Conservation (phyloP, 2,113 vertebrate genomes). For the Hypomesus transpacificus region DNA sequence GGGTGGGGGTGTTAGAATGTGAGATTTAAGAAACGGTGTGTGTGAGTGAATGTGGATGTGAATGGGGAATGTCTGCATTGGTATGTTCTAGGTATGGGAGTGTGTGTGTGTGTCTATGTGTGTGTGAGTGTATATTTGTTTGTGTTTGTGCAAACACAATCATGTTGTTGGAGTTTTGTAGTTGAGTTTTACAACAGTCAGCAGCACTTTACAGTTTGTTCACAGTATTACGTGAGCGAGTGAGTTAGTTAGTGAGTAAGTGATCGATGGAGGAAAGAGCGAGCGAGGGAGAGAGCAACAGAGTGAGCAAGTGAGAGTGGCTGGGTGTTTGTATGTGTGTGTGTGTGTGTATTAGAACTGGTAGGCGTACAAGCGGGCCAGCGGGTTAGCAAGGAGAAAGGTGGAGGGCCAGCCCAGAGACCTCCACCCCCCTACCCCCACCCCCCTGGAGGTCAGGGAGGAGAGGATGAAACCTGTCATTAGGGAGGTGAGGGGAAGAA, state of each 20-base stretch:
- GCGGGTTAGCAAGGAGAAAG: conserved; percentile 55
- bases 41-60: background rate
- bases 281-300: conserved; percentile 17
- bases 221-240: no score
- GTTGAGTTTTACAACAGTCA: no score
- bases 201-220: no score
- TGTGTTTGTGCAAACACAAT: background rate
- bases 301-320: background rate
- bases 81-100: background rate
- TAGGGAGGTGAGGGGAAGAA: conserved; percentile 74
- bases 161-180: no score
- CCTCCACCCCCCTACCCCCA: no score
- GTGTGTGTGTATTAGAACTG: conserved; percentile 44
- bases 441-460: conserved; percentile 62
- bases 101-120: background rate
- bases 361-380: conserved; percentile 39
- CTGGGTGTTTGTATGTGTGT: background rate
- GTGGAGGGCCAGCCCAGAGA: conserved; percentile 49
- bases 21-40: background rate
- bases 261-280: background rate
- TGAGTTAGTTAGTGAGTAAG: background rate
- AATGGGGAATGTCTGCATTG: background rate
- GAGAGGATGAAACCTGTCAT: conserved; percentile 80
- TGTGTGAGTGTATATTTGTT: background rate
- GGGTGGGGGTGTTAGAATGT: background rate